Evolutionary conservation across 1,140 invertebrate species (phyloP), one percentile per base, ranked within the genome.

Genomic region (Charaxes varanes): DNA sequence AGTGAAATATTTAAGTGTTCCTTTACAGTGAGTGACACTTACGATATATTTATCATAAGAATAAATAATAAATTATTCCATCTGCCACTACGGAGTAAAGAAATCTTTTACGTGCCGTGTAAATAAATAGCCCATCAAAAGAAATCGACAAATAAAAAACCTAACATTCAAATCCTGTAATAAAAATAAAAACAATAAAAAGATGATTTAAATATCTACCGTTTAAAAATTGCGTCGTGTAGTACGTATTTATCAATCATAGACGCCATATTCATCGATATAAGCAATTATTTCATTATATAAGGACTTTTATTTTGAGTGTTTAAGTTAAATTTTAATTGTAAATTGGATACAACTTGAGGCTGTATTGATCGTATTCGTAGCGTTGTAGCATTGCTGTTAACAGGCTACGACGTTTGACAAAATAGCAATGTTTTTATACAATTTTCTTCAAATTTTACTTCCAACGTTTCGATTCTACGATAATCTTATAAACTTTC

Each of bases 1-100:
- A 59, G 56, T 71, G 63, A 44, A 60, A 62, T 72, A 57, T 62
- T 62, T 57, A 51, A 32, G 28, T 41, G 38, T 31, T 22, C 26
- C 16, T 31, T 13, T 31, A 17, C 7, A 31, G 28, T 31, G 28
- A 31, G 28, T 31, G 15, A 6, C 16, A 6, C 10, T 10, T 31
- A 4, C 28, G 11, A 4, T 17, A 6, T 17, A 10, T 31, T 31
- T 17, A 6, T 7, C 0, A 7, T 28, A 28, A 3, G 6, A 26
- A 26, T 8, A 2, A 23, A 2, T 4, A 26, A 8, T 10, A 14
- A 31, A 31, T 17, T 18, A 31, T 16, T 18, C 18, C 28, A 31
- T n/a, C n/a, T n/a, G n/a, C n/a, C n/a, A n/a, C n/a, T n/a, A n/a
- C n/a, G n/a, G n/a, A n/a, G n/a, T n/a, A n/a, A n/a, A n/a, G n/a